Base-by-base conservation (phyloP, 2,888 invertebrate genomes). In the Pteria penguin region DNA sequence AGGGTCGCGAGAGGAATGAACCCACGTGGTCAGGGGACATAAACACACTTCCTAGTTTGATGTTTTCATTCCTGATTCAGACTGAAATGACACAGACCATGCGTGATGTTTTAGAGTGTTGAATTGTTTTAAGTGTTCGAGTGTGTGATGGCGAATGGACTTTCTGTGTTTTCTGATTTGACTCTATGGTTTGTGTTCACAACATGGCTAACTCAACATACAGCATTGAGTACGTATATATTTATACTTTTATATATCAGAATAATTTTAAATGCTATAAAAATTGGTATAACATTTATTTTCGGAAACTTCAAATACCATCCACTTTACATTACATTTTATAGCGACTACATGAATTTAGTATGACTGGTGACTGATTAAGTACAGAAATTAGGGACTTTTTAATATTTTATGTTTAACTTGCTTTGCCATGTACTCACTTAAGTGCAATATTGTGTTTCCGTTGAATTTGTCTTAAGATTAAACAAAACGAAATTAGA, bases 121-220 rank as follows among this genome's bases (percentile, higher is more conserved):
- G 18, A 45, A 45, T 45, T 14, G 45, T 45, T 0, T 45, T 45
- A 14, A 45, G 8, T 8, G 18, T 14, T 45, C 8, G 8, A 14
- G 45, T 45, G 45, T 45, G 45, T 45, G 45, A 45, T 45, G 45
- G 45, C 45, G 11, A 14, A 14, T 14, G 45, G 45, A 45, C 45
- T 18, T 8, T 45, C 45, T 45, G 8, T 14, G 11, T 18, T 45
- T 8, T 45, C 45, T 18, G 11, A 77, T 33, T 32, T 77, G 55
- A 65, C 73, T 4, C 24, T 69, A 55, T 77, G 76, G 76, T 57
- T 66, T 45, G 58, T 77, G 11, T 77, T 77, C 54, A 70, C 68
- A 26, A 65, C 72, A 3, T 77, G 76, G 76, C 69, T 77, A 69
- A 60, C 67, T 29, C 60, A 73, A 52, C 67, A 69, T 32, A 58